phyloP scores from a whole-genome alignment of 2,888 invertebrate genomes.

The Drosophila mayaguana region DNA sequence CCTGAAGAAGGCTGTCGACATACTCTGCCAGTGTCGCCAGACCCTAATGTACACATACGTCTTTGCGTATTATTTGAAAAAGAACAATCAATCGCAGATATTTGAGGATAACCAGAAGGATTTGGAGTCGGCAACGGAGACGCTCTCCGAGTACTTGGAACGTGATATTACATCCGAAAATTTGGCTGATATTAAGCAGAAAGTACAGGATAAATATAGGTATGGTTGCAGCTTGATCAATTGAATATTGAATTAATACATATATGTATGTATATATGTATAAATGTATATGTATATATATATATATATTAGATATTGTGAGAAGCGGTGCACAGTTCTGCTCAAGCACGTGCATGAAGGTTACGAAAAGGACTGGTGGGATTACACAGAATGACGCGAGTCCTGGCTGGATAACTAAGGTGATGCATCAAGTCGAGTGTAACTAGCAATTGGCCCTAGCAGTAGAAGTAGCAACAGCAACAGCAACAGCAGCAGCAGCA shows the following conservation, averaged over 20 bases:
- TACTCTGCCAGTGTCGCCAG: slow-evolving; percentile 97
- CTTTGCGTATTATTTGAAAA: slow-evolving; percentile 98
- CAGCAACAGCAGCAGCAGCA: slow-evolving; percentile 5
- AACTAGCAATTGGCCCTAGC: slow-evolving; percentile 54
- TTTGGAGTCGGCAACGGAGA: slow-evolving; percentile 98
- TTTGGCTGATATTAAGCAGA: slow-evolving; percentile 98
- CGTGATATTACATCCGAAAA: slow-evolving; percentile 99
- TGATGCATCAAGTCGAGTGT: slow-evolving; percentile 44
- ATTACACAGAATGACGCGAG: slow-evolving; percentile 91
- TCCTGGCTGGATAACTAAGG: slow-evolving; percentile 78
- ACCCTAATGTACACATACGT: slow-evolving; percentile 99
- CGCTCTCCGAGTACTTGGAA: slow-evolving; percentile 98
- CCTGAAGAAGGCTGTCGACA: slow-evolving; percentile 98
- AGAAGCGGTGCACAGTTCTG: slow-evolving; percentile 97
- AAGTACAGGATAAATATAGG: slow-evolving; percentile 99
- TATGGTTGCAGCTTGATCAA: neutral
- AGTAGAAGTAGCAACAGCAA: slow-evolving; percentile 35
- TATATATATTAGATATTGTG: slow-evolving; percentile 93
- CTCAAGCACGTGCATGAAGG: slow-evolving; percentile 99
- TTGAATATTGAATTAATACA: too few relatives aligned
- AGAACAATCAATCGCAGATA: slow-evolving; percentile 99
- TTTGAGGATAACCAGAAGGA: slow-evolving; percentile 99
- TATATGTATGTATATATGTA: neutral
- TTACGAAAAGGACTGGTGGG: slow-evolving; percentile 99
- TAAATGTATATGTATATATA: too few relatives aligned